Base-by-base conservation (phyloP, 2,113 vertebrate genomes). In the Neodontobutis hainanensis region DNA sequence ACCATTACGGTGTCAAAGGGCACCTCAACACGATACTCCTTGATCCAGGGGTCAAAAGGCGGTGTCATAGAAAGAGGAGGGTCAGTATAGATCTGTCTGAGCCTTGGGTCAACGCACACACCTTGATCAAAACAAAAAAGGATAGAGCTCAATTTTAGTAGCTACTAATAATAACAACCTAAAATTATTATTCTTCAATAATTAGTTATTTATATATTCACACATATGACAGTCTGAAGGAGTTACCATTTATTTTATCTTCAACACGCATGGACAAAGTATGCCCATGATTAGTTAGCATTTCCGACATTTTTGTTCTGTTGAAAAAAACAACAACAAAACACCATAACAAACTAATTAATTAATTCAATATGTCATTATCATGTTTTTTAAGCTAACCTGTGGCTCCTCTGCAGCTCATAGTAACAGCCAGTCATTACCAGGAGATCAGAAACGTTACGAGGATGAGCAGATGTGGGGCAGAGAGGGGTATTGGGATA, bases 1-100 rank as follows among this genome's bases (percentile, higher is more conserved):
- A 98, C 86, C 3, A 78, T 95, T 62, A 97, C 90, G 32, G 93
- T 89, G 81, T 98, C 94, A 9, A 99, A 99, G 34, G 95, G 93
- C 15, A 98, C 95, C 84, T 98, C 95, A 7, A 92, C 84, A 0
- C 85, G 92, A 83, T 99, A 99, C 71, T 95, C 94, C 85, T 92
- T 98, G 80, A 95, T 91, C 77, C 86, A 61, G 2, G 94, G 92
- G 59, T 92, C 93, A 90, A 98, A 99, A 38, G 86, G 89, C 11
- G 97, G 97, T 56, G 84, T 94, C 79, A 98, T 77, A 10, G 90
- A 83, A 84, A 99, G 90, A 42, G 82, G 91, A 12, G 96, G 97
- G 77, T 90, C 89, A 4, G 92, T 96, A 87, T 96, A 94, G 81
- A 99, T 92, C 89, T 94, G 93, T 42, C 91, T 91, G 74, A 99